A percentile compares a stretch with the other conserved stretches of the same genome.
Evolutionary conservation across 2,888 invertebrate genomes (phyloP).

Genomic region (Gibbula magus): DNA sequence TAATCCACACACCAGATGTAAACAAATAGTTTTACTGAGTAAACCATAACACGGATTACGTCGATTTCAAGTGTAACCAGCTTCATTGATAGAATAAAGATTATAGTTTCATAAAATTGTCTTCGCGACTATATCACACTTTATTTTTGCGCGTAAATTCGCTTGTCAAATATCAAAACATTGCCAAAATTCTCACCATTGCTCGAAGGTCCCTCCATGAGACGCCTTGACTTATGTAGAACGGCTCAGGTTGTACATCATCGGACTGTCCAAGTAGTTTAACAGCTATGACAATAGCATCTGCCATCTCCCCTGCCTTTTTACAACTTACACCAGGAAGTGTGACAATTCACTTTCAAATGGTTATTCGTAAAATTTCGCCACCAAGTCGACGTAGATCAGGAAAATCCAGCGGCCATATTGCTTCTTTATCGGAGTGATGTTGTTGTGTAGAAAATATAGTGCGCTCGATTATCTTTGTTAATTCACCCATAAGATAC

Average conservation of each 20-base stretch:
- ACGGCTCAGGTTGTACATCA: constrained; percentile 43
- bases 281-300: constrained; percentile 34
- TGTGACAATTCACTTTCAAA: constrained; percentile 3
- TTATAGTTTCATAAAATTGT: background rate
- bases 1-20: constrained; percentile 12
- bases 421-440: background rate
- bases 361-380: background rate
- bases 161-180: background rate
- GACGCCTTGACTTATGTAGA: constrained; percentile 17
- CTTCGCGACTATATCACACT: too few relatives aligned
- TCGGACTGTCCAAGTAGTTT: constrained; percentile 33
- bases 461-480: background rate
- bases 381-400: background rate
- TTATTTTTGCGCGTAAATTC: too few relatives aligned
- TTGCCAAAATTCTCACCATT: constrained; percentile 28
- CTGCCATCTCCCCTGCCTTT: constrained; percentile 2
- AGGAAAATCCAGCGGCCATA: constrained; percentile 16
- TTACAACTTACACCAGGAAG: background rate
- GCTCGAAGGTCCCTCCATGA: constrained; percentile 31
- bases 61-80: background rate
- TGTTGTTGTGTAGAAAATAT: background rate
- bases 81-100: background rate
- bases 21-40: background rate
- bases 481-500: background rate
- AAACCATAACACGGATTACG: background rate